Percentiles rank a stretch among this genome's conserved stretches.
phyloP scores from a whole-genome alignment of 1,140 invertebrate species.

The Drosophila suzukii region DNA sequence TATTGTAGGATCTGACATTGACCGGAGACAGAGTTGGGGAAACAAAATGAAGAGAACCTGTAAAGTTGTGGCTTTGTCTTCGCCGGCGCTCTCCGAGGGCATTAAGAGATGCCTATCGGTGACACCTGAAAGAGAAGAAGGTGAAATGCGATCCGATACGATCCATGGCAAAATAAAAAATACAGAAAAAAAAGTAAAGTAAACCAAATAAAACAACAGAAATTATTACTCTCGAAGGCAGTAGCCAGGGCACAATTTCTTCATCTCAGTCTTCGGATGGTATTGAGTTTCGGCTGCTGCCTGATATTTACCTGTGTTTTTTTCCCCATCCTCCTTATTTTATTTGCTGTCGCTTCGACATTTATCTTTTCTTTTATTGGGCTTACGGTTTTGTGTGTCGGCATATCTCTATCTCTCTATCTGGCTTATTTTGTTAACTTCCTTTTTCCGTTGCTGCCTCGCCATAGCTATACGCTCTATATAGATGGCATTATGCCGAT shows the following conservation, averaged over 20 bases:
- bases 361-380: conserved; percentile 80
- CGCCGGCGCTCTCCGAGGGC: conserved; percentile 61
- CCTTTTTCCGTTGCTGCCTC: conserved; percentile 71
- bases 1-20: conserved; percentile 32
- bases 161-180: conserved; percentile 57
- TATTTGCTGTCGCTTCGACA: conserved; percentile 61
- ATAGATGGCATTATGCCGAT: conserved; percentile 69
- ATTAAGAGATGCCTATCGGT: conserved; percentile 83
- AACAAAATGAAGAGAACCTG: conserved; percentile 36
- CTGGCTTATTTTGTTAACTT: conserved; percentile 82
- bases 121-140: conserved; percentile 83
- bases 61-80: conserved; percentile 68
- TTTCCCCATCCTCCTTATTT: conserved; percentile 19
- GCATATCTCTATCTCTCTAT: conserved; percentile 74
- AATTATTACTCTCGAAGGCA: conserved; percentile 68
- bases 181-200: conserved; percentile 20
- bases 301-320: conserved; percentile 45
- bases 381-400: conserved; percentile 63
- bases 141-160: conserved; percentile 83
- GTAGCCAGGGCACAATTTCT: conserved; percentile 48
- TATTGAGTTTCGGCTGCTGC: conserved; percentile 42
- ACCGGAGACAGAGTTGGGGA: conserved; percentile 38
- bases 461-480: conserved; percentile 62
- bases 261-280: conserved; percentile 33
- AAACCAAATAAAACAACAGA: conserved; percentile 45